phyloP scores from a whole-genome alignment of 2,797 vertebrate species.

The Pangasius sanitwongsei region DNA sequence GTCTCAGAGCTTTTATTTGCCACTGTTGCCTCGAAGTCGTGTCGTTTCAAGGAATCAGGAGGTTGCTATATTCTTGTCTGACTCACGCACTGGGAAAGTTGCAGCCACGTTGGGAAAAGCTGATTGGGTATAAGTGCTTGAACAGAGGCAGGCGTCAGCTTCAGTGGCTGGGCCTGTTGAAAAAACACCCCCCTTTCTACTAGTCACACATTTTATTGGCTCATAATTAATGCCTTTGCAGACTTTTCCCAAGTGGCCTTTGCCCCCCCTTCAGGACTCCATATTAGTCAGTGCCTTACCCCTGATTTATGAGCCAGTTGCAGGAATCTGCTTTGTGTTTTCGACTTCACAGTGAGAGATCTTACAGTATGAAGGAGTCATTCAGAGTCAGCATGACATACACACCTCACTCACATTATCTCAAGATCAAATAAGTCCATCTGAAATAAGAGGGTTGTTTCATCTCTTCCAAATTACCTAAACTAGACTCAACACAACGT shows the following conservation, averaged over 20 bases:
- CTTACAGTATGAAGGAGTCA: slow-evolving; percentile 45
- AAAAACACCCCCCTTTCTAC: slow-evolving; percentile 39
- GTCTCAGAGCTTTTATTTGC: not conserved
- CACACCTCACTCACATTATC: slow-evolving; percentile 48
- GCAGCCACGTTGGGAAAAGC: slow-evolving; percentile 46
- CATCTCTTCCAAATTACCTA: slow-evolving; percentile 20
- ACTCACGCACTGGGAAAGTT: slow-evolving; percentile 58
- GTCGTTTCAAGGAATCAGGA: slow-evolving; percentile 39
- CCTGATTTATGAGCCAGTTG: slow-evolving; percentile 56
- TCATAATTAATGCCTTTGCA: slow-evolving; percentile 59
- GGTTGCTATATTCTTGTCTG: slow-evolving; percentile 49
- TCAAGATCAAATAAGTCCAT: slow-evolving; percentile 42
- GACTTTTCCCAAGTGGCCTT: slow-evolving; percentile 51
- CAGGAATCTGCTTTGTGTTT: slow-evolving; percentile 57
- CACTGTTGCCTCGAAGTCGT: slow-evolving; percentile 28
- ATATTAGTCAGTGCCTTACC: slow-evolving; percentile 55
- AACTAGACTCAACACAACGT: slow-evolving; percentile 16
- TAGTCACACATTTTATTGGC: slow-evolving; percentile 59
- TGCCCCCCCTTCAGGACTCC: slow-evolving; percentile 48
- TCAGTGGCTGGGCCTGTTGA: slow-evolving; percentile 31
- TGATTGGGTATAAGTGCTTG: slow-evolving; percentile 49
- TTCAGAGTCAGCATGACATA: slow-evolving; percentile 47
- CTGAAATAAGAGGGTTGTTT: slow-evolving; percentile 33
- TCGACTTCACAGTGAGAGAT: slow-evolving; percentile 48
- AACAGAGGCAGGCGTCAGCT: slow-evolving; percentile 41